Evolutionary conservation across 1,140 invertebrate species (phyloP), one percentile per base, ranked within the genome.

Genomic region (Trissolcus basalis): DNA sequence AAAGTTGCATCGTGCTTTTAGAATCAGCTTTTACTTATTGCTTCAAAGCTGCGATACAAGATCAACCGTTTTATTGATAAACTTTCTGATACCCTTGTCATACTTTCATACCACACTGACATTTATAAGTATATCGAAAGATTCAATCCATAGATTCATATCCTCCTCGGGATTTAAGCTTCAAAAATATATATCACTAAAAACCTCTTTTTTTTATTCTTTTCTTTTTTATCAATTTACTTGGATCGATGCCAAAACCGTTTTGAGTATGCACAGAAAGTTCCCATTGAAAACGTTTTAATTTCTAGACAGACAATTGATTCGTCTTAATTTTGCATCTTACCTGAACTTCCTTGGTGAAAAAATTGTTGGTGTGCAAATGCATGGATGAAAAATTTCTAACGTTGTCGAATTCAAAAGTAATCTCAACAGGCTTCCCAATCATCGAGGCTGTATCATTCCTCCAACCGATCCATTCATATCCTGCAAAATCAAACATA

Each of bases 401-500:
- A 4, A 92, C 87, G 72, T 85, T 87, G 75, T 94, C 92, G 86
- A 96, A 96, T 80, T 94, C 91, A 82, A 96, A 95, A 6, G 91
- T 88, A 41, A 94, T 91, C 81, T 93, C 92, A 7, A 92, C 88
- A 4, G 91, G 90, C 32, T 89, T 88, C 8, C 91, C 91, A 3
- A 89, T 78, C 73, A 88, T 88, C 11, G 86, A 89, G 2, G 88
- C 81, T 4, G 90, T 90, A 72, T 94, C 92, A 82, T 94, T 94
- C 67, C 91, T 90, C 95, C 95, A 96, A 10, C 94, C 95, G 8
- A 96, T 91, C 95, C 95, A 96, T 80, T 94, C 93, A 82, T 94
- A 94, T 33, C 93, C 94, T 92, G 75, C 16, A 87, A 86, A 27
- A 27, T 27, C 19, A 27, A 27, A 27, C 19, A 27, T 27, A 6